Base-by-base conservation (phyloP, 1,140 invertebrate genomes). In the Drosophila chauvacae region DNA sequence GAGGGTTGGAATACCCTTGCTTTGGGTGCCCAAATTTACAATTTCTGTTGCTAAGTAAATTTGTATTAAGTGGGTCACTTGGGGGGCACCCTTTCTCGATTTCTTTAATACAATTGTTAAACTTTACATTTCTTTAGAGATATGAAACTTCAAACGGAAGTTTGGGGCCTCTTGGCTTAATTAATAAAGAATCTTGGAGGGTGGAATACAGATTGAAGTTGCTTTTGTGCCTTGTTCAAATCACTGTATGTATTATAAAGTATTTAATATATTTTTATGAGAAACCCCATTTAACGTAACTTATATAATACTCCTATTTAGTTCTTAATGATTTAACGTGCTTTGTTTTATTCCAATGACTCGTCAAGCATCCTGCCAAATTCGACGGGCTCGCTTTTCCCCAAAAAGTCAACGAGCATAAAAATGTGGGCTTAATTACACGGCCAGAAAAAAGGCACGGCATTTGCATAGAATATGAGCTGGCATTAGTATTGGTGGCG, bases 361-460 rank as follows among this genome's bases (percentile, higher is more conserved):
- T 55, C 18, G 4, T 11, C 33, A 55, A 23, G 16, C 18, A 7
- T n/a, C 9, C 30, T 35, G 2, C 2, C 16, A 4, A 30, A 30
- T 2, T 37, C 23, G n/a, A 4, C 5, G 18, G 13, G 10, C 28
- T 33, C 28, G 28, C 28, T 14, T 39, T 56, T 16, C 7, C 10
- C 61, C 7, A n/a, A 23, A 56, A 39, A 11, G 30, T n/a, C 14
- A 37, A 33, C 14, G 30, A 33, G n/a, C 28, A 45, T 18, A 53
- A 71, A 71, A 64, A 51, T 35, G 35, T 35, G 35, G 14, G 20
- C 53, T 62, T 78, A 78, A 78, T 77, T 78, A 78, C 74, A 39
- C 64, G 20, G 60, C 6, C 33, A 65, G 28, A 59, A 68, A 45
- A 55, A 56, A 39, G 39, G 39, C 30, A 47, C 39, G n/a, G 35